Evolutionary conservation across 2,888 invertebrate species (phyloP), one percentile per base, ranked within the genome.

Genomic region (Cyaniris semiargus): DNA sequence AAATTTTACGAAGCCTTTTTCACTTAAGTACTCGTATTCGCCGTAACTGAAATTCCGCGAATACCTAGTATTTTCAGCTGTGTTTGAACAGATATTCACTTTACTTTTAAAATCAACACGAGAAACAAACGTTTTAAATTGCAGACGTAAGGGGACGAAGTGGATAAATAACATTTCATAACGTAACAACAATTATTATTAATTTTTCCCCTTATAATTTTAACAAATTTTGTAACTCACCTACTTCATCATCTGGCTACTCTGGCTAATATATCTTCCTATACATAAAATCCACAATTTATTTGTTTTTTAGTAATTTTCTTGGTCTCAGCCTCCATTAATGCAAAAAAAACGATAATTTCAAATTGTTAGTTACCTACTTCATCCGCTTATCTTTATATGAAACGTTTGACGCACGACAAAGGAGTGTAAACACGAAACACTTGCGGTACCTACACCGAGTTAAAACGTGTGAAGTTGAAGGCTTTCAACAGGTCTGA

Each of bases 401-500:
- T 58, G 10, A 8, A 21, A 66, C 74, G 48, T 74, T 7, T 18
- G 23, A 48, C 44, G 38, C 21, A 48, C 48, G 8, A 53, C 74
- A 21, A 27, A 27, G 31, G 53, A 75, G 58, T 70, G n/a, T 27
- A 66, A 48, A 34, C 18, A 31, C 53, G 53, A 48, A 76, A 75
- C 60, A 75, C 74, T 78, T 74, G 79, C 79, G 80, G 80, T 81
- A 80, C n/a, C n/a, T n/a, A n/a, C 79, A 82, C 83, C 83, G 83
- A 84, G 85, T 85, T 84, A 80, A 85, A 88, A 85, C 85, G 87
- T 88, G 89, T 87, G 86, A 89, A 90, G 87, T 88, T 86, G 87
- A 85, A 86, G 82, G 89, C 89, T 93, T 90, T 93, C 93, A 93
- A 93, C 93, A 93, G 93, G 93, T 93, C 90, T 89, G 89, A 92